Base-by-base conservation (phyloP, 1,140 invertebrate species). In the Nomia melanderi region DNA sequence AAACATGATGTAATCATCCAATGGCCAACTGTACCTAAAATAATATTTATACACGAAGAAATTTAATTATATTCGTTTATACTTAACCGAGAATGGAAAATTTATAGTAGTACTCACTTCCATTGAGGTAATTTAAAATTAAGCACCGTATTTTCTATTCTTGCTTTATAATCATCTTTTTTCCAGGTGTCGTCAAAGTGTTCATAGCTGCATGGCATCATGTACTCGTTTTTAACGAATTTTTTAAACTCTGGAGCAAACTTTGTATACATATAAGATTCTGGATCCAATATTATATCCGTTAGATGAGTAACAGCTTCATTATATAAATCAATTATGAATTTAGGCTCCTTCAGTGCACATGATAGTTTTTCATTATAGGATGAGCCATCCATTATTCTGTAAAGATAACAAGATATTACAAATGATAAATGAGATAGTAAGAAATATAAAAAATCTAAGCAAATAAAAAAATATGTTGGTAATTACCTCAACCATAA, bases 261-360 rank as follows among this genome's bases (percentile, higher is more conserved):
- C 78, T 91, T 88, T 0, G 92, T 91, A 53, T 92, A 92, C 39
- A 90, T 83, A 11, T 89, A 76, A 0, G 85, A 87, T 50, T 93
- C 85, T 17, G 94, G 91, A 90, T 95, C 93, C 27, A 93, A 91
- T n/a, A 94, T 88, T 53, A 96, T 93, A 33, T 93, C 86, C n/a
- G 92, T 93, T 25, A 96, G 84, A 79, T 93, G 94, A 62, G 91
- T 90, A 5, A 96, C 92, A 44, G 94, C 94, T 81, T 94, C 92
- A 85, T 96, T 96, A 78, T 95, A 95, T 41, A 95, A 88, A 39
- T 93, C 87, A 25, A 94, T 93, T 5, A 95, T 91, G 78, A 93
- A 94, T 74, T 93, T 92, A 0, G 95, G 93, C 78, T 94, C 92
- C 31, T 91, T 91, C 31, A 94, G 89, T 41, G 94, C 90, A 44